These are phyloP conservation scores for Oceanodroma leucorhoa DNA, from an alignment of 2,797 vertebrate species.

Conservation along the genomic window DNA sequence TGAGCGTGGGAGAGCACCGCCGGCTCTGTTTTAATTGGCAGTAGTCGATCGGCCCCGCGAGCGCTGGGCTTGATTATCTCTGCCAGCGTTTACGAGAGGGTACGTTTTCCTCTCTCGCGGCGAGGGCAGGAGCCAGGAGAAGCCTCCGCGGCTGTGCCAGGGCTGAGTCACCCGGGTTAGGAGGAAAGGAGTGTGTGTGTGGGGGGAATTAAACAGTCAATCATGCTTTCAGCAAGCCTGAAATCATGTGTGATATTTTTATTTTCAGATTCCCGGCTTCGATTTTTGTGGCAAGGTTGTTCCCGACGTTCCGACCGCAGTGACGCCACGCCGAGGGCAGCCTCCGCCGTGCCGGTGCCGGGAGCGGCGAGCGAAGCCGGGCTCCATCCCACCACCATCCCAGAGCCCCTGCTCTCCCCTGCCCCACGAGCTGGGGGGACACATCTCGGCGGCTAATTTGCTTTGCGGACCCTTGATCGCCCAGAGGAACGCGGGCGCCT, in stretches of 20 bases:
- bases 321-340: background rate
- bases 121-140: background rate
- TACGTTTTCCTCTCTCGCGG: accelerated
- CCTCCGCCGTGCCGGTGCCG: accelerated
- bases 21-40: background rate
- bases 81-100: accelerated
- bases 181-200: background rate
- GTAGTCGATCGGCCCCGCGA: accelerated
- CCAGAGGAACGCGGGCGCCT: accelerated
- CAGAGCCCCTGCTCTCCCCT: background rate
- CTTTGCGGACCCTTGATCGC: accelerated
- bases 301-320: background rate
- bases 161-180: constrained; percentile 21
- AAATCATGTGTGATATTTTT: constrained; percentile 44
- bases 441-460: background rate
- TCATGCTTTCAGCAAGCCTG: constrained; percentile 51
- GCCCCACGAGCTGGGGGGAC: background rate
- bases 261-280: background rate
- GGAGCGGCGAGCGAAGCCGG: accelerated
- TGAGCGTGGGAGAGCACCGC: accelerated
- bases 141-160: background rate
- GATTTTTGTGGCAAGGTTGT: background rate
- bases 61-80: accelerated
- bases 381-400: background rate
- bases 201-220: background rate